These are phyloP conservation scores for Tortricodes alternella DNA, from an alignment of 2,888 invertebrate genomes.

Conservation along the genomic window DNA sequence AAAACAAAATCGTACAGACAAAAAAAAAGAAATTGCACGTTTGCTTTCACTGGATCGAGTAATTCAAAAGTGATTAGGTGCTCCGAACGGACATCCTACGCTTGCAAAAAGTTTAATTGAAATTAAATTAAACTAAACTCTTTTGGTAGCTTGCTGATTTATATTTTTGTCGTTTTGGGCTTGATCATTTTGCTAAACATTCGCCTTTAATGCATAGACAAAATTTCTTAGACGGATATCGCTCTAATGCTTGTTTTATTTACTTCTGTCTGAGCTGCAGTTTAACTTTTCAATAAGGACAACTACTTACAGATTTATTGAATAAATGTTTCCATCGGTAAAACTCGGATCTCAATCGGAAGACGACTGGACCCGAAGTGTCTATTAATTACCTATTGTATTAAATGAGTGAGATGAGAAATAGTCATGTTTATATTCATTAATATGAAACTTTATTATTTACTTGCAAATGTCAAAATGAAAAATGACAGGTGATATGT, in stretches of 20 bases:
- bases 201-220: conserved; percentile 34
- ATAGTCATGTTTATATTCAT: too few species aligned
- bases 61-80: conserved; percentile 57
- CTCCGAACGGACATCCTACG: conserved; percentile 57
- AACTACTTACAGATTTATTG: too few species aligned
- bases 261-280: neutral
- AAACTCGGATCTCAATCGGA: too few species aligned
- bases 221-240: neutral
- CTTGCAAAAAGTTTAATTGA: conserved; percentile 61
- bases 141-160: conserved; percentile 45
- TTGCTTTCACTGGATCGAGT: conserved; percentile 62
- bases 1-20: conserved; percentile 32
- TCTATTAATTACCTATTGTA: too few species aligned
- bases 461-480: too few species aligned
- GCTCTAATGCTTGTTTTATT: neutral
- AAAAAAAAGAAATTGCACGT: conserved; percentile 40
- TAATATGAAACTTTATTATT: too few species aligned
- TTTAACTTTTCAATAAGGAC: too few species aligned
- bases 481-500: too few species aligned
- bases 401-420: too few species aligned
- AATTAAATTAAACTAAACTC: conserved; percentile 56
- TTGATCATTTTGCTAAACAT: conserved; percentile 40
- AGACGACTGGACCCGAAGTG: too few species aligned
- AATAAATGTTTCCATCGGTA: too few species aligned
- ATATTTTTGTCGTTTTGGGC: conserved; percentile 45